Evolutionary conservation across 2,888 invertebrate species (phyloP), one percentile per base, ranked within the genome.

Genomic region (Endotricha flammealis): DNA sequence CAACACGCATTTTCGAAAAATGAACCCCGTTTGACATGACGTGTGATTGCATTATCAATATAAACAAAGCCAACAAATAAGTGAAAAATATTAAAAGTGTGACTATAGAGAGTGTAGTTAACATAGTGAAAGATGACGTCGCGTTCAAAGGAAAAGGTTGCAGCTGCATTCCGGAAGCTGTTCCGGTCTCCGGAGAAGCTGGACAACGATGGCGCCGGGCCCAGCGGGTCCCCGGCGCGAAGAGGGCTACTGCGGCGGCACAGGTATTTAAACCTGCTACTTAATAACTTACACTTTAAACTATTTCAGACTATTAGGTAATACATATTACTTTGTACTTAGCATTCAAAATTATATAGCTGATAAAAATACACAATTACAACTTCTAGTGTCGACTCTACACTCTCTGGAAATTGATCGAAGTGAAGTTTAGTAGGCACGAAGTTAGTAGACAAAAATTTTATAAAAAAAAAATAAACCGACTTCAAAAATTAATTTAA

Each of bases 101-200:
- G 56, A 56, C 47, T 42, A 45, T 52, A 60, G 45, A 56, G 57
- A 66, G 65, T 67, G 58, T 46, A 52, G 48, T 57, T 52, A 36
- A 51, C 57, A 57, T 51, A 64, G 74, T 73, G 70, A 55, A 85
- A 75, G 58, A 93, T 93, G 93, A 90, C 92, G 60, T 92, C 93
- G 50, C 90, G 93, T 50, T 92, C 94, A 17, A 93, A 93, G 75
- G 94, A 94, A 66, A 94, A 93, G 86, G 91, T 95, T 44, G 91
- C 93, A 14, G 92, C 93, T 13, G 94, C 93, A 32, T 91, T 95
- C 76, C 89, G 92, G 53, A 93, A 93, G 79, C 85, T 94, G 50
- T 94, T 94, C 72, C 91, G 92, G 50, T 90, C 92, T 29, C 89
- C 91, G 10, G 91, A 91, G 63, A 93, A 93, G 67, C 88, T 91